Base-by-base conservation (phyloP, 2,888 invertebrate species). In the Chymomyza procnemis region DNA sequence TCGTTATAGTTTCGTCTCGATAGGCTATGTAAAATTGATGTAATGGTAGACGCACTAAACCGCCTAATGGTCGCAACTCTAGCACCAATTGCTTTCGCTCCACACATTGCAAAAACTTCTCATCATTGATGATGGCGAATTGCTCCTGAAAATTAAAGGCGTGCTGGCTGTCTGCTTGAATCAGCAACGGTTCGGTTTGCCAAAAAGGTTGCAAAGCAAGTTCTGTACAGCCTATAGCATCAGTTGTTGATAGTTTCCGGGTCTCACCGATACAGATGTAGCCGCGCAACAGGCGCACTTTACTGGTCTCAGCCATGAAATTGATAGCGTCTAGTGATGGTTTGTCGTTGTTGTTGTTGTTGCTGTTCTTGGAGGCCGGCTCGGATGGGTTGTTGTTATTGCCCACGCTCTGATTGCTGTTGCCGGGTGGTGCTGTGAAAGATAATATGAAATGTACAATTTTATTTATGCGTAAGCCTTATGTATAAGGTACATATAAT, bases 1-100 rank as follows among this genome's bases (percentile, higher is more conserved):
- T 91, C 67, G 90, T 88, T 18, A 94, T 92, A 60, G 90, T 90
- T 18, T 92, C 91, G 90, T 94, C 93, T 71, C 93, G 91, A 78
- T 92, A 94, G 1, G 93, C 93, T 59, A 94, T 89, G 77, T 92
- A 94, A 79, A 94, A 92, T 69, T 93, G 93, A 88, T 94, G 93
- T 55, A 94, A 83, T 4, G 93, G 91, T 58, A 94, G 81, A 80
- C 92, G 92, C 3, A 92, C 90, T 26, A 92, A 88, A 1, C 74
- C 82, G 18, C 75, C 87, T 74, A 91, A 91, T 54, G 92, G 91
- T 88, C 92, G 92, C 66, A 93, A 88, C 80, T 94, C 93, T 16
- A 93, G 84, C 14, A 92, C 88, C 78, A 93, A 90, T 73, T 91
- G 92, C 83, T 93, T 93, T 67, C 93, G 92, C 71, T 92, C 91